Base-by-base conservation (phyloP, 2,113 vertebrate species). In the Petrocephalus microphthalmus region DNA sequence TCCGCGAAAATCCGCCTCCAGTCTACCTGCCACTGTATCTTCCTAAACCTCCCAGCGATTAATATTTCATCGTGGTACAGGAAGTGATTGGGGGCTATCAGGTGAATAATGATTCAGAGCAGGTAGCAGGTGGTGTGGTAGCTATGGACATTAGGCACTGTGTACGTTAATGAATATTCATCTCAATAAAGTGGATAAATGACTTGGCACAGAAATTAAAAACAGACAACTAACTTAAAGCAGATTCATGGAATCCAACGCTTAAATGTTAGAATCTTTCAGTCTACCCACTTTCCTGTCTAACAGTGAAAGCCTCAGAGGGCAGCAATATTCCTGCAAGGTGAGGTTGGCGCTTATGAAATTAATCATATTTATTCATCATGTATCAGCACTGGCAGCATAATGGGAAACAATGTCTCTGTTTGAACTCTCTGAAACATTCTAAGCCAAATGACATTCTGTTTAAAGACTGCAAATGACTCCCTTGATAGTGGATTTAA, bases 191-290 rank as follows among this genome's bases (percentile, higher is more conserved):
- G 29, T 19, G 19, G 71, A 78, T 78, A 78, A 78, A 78, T 19
- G 71, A 78, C 33, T 33, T 37, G 71, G 71, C 33, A 42, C 1
- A 1, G 71, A 78, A 78, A 78, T 78, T 42, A 78, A 78, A 78
- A 78, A 78, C 71, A 78, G 71, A 78, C 71, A 78, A 78, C 71
- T 78, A 78, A 78, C 33, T 78, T 78, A 78, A 78, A 78, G 71
- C 71, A 78, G 33, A 42, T 78, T 42, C 71, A 42, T 78, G 17
- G 42, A 33, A 78, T 78, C 37, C 29, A 37, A 7, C 5, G 15
- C 33, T 42, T 78, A 78, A 78, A 67, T 29, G 25, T 29, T 25
- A 29, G 60, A 67, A 29, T 67, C 71, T 19, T 42, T 33, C 33
- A 78, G 71, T 33, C 60, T 67, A 67, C 25, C 60, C 71, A 78